Evolutionary conservation across 2,888 invertebrate species (phyloP).

Genomic region (Limnephilus auricula): DNA sequence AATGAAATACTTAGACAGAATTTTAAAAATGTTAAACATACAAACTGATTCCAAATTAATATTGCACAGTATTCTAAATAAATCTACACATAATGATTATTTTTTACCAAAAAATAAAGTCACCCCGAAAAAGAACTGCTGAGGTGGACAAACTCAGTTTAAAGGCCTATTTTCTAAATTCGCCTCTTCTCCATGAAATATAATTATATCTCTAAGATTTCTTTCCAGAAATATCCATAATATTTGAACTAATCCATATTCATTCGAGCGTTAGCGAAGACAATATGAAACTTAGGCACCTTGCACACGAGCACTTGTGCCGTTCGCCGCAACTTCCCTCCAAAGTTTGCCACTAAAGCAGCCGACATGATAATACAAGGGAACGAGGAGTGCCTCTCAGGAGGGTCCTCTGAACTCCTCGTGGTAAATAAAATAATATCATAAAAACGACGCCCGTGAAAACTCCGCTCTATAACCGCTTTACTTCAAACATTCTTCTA

Average conservation of each 20-base stretch:
- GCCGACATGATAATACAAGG: not conserved
- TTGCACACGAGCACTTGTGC: not conserved
- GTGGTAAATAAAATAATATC: slow-evolving; percentile 28
- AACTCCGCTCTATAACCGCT: not conserved
- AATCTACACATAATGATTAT: too few species aligned
- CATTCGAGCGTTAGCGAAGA: not conserved
- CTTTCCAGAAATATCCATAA: not conserved
- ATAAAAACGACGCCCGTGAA: not conserved
- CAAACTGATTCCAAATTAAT: too few species aligned
- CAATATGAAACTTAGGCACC: not conserved
- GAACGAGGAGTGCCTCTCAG: not conserved
- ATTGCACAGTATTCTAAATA: too few species aligned
- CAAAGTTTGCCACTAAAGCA: slow-evolving; percentile 26
- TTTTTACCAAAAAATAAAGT: too few species aligned
- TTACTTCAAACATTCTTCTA: not conserved
- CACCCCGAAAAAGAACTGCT: too few species aligned
- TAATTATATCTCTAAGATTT: not conserved
- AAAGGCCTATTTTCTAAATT: not conserved
- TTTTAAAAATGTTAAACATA: too few species aligned
- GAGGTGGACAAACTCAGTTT: too few species aligned
- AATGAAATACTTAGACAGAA: too few species aligned
- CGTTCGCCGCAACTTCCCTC: not conserved
- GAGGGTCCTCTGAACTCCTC: slow-evolving; percentile 7
- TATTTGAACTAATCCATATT: not conserved
- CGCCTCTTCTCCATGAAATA: not conserved